These are phyloP conservation scores for Anguilla rostrata DNA, from an alignment of 2,113 vertebrate species.

Conservation along the genomic window DNA sequence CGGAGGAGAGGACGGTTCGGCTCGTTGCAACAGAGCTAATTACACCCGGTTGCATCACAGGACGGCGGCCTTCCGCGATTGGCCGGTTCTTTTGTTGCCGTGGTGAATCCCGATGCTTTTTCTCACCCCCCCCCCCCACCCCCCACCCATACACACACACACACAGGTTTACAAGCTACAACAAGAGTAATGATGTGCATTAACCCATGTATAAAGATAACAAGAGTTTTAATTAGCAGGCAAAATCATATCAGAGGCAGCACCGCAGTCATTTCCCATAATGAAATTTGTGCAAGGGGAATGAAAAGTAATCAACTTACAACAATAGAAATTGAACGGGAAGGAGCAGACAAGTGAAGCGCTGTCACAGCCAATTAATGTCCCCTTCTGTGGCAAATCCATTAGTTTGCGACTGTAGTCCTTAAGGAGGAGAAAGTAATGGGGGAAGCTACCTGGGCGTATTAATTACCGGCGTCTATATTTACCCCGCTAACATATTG, in stretches of 20 bases:
- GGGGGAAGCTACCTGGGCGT: constrained; percentile 5
- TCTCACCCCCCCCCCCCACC: constrained; percentile 10
- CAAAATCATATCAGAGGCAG: constrained; percentile 51
- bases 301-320: constrained; percentile 63
- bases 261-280: constrained; percentile 51
- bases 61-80: not conserved
- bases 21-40: not conserved
- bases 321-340: constrained; percentile 51
- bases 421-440: constrained; percentile 40
- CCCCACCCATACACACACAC: no score
- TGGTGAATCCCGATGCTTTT: constrained; percentile 43
- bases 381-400: constrained; percentile 33
- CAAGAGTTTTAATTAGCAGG: constrained; percentile 63
- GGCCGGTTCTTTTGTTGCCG: constrained; percentile 8
- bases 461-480: constrained; percentile 40
- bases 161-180: constrained; percentile 46
- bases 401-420: constrained; percentile 42
- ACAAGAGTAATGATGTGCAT: constrained; percentile 55
- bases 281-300: constrained; percentile 51
- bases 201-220: constrained; percentile 54
- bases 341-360: constrained; percentile 38
- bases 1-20: not conserved
- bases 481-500: constrained; percentile 33
- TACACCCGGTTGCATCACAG: not conserved
- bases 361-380: constrained; percentile 42